Percentiles rank a stretch among this genome's conserved stretches.
phyloP scores from a whole-genome alignment of 2,113 vertebrate genomes.

The Ameiurus melas region DNA sequence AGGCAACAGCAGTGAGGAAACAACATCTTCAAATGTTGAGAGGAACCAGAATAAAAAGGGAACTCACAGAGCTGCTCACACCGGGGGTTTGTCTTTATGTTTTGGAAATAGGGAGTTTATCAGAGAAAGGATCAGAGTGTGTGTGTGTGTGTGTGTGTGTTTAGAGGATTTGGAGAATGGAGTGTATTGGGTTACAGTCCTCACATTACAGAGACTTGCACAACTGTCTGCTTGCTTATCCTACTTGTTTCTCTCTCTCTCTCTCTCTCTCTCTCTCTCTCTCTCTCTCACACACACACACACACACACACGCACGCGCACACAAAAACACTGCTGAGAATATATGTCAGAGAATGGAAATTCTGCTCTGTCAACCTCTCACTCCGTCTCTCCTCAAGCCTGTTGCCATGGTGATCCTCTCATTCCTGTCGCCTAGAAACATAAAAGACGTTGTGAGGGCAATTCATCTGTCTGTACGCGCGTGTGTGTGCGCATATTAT shows the following conservation, averaged over 20 bases:
- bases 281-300: neutral
- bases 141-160: neutral
- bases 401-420: conserved; percentile 51
- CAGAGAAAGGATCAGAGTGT: neutral
- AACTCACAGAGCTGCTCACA: neutral
- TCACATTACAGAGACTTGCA: conserved; percentile 19
- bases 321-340: conserved; percentile 15
- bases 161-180: neutral
- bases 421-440: conserved; percentile 49
- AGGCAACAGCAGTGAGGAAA: neutral
- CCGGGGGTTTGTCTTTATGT: neutral
- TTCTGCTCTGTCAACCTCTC: conserved; percentile 41
- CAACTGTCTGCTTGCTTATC: conserved; percentile 2
- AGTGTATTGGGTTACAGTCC: neutral
- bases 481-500: neutral
- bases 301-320: conserved; percentile 6
- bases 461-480: conserved; percentile 10
- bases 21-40: neutral
- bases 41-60: neutral
- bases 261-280: neutral
- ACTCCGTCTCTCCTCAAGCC: conserved; percentile 24
- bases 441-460: conserved; percentile 10
- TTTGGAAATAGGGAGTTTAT: conserved; percentile 19
- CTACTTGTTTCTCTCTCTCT: neutral
- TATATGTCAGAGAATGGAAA: conserved; percentile 38